A percentile compares a stretch with the other conserved stretches of the same genome.
Conservation (phyloP, 2,888 invertebrate genomes). For the Halocaridina rubra region DNA sequence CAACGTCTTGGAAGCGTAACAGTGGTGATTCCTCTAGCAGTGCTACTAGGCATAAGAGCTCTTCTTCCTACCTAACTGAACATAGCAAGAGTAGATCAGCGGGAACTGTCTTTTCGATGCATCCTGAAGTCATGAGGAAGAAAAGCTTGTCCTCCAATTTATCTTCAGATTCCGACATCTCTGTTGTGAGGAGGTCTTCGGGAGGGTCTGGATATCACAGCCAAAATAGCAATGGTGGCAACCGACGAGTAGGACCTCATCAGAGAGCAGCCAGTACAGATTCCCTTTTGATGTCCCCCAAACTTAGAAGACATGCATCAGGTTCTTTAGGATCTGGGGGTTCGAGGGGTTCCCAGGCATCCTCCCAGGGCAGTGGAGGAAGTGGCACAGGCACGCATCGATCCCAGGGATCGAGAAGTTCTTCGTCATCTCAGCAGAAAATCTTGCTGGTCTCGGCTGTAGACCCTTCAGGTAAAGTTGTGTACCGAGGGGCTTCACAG, state of each 20-base stretch:
- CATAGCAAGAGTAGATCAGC: slow-evolving; percentile 47
- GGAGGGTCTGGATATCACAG: slow-evolving; percentile 45
- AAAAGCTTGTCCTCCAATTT: slow-evolving; percentile 39
- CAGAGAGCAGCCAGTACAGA: slow-evolving; percentile 27
- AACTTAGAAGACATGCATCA: slow-evolving; percentile 39
- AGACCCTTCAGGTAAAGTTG: slow-evolving; percentile 70
- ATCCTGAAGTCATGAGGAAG: slow-evolving; percentile 48
- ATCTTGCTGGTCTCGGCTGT: slow-evolving; percentile 71
- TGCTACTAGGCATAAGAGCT: slow-evolving; percentile 36
- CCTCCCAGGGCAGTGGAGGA: slow-evolving; percentile 7
- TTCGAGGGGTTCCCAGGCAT: slow-evolving; percentile 30
- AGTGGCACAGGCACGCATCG: slow-evolving; percentile 29
- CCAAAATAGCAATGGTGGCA: slow-evolving; percentile 11
- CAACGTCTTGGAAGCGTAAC: slow-evolving; percentile 56
- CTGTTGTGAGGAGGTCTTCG: slow-evolving; percentile 17
- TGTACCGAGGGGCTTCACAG: slow-evolving; percentile 63
- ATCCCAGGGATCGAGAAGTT: slow-evolving; percentile 20
- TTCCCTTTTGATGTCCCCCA: slow-evolving; percentile 34
- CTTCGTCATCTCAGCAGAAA: slow-evolving; percentile 65
- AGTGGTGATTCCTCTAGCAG: slow-evolving; percentile 35
- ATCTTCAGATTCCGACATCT: slow-evolving; percentile 35
- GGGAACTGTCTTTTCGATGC: slow-evolving; percentile 44
- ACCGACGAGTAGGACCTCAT: background rate
- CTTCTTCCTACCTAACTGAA: slow-evolving; percentile 51
- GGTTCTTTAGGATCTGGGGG: slow-evolving; percentile 54